Evolutionary conservation across 2,888 invertebrate species (phyloP), one percentile per base, ranked within the genome.

Genomic region (Dryobotodes eremita): DNA sequence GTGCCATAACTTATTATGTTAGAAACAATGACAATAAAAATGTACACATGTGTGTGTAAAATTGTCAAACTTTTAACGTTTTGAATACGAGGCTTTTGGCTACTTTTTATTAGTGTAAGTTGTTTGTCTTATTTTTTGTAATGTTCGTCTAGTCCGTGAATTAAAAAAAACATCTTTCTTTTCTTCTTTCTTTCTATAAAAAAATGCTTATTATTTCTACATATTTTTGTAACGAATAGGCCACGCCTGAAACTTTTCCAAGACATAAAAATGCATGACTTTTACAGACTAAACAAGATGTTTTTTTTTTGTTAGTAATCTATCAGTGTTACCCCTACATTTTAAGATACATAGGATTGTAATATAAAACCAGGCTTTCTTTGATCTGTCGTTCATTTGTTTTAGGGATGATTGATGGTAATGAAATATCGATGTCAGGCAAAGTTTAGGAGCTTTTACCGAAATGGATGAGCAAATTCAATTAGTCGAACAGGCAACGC

Each of bases 341-440:
- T 57, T 5, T 36, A 10, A 23, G 42, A 46, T n/a, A 17, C 31
- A 62, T 53, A 68, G 10, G 23, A 42, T 42, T 53, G 53, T 69
- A 31, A 55, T 36, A 55, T 46, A 15, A 64, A 36, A 46, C 23
- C 55, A 36, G 13, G 4, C 46, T 64, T 66, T 50, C 46, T 64
- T 66, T 50, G 26, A 6, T 66, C n/a, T 73, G 55, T 70, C 65
- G 50, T 85, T 62, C 20, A 50, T 70, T 81, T 74, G 74, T 68
- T 78, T 70, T 26, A 36, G 42, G 23, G 0, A 82, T 84, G 74
- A 86, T 78, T 61, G 82, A 84, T 84, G 69, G 50, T 75, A 69
- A 70, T 74, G 70, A 74, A 81, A 81, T 70, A 62, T 83, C 46
- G 50, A 76, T 77, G 61, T 82, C 69, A 55, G 26, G 15, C 57